Evolutionary conservation across 2,888 invertebrate genomes (phyloP).

Genomic region (Panopea generosa): DNA sequence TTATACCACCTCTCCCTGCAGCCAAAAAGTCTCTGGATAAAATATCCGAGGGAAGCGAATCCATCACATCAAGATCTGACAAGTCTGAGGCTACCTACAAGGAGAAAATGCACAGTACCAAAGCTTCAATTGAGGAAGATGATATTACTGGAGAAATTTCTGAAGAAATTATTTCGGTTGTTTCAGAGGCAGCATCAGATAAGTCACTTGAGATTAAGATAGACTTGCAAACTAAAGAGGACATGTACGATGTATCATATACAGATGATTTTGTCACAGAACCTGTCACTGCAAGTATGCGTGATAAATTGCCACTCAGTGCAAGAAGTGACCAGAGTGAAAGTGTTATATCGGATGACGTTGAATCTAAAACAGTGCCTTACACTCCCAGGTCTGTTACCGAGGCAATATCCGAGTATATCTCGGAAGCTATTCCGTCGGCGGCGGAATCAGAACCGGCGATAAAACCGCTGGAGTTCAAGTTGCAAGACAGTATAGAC

Average conservation of each 20-base stretch:
- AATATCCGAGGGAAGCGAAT: constrained; percentile 78
- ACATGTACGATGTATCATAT: constrained; percentile 61
- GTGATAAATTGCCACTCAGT: constrained; percentile 56
- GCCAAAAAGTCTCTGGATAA: constrained; percentile 63
- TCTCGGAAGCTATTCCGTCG: constrained; percentile 65
- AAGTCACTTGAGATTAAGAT: constrained; percentile 55
- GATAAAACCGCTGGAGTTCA: constrained; percentile 59
- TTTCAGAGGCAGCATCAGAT: constrained; percentile 53
- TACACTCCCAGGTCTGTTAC: constrained; percentile 56
- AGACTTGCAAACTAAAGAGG: constrained; percentile 48
- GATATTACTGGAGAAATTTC: constrained; percentile 50
- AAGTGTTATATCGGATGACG: constrained; percentile 49
- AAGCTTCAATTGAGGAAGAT: constrained; percentile 16
- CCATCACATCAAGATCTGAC: constrained; percentile 34
- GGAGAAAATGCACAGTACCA: constrained; percentile 4
- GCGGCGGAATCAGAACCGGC: constrained; percentile 58
- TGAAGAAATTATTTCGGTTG: constrained; percentile 36
- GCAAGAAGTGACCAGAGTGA: constrained; percentile 46
- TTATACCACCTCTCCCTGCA: background rate
- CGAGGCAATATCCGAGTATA: constrained; percentile 73
- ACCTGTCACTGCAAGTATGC: constrained; percentile 52
- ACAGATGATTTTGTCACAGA: constrained; percentile 69
- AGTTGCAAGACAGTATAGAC: constrained; percentile 11
- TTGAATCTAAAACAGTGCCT: constrained; percentile 43
- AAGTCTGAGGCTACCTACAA: constrained; percentile 2